Evolutionary conservation across 92 coral and sea anemone genomes (phyloP), one percentile per base, ranked within the genome.

Genomic region (Parazoanthus swiftii): DNA sequence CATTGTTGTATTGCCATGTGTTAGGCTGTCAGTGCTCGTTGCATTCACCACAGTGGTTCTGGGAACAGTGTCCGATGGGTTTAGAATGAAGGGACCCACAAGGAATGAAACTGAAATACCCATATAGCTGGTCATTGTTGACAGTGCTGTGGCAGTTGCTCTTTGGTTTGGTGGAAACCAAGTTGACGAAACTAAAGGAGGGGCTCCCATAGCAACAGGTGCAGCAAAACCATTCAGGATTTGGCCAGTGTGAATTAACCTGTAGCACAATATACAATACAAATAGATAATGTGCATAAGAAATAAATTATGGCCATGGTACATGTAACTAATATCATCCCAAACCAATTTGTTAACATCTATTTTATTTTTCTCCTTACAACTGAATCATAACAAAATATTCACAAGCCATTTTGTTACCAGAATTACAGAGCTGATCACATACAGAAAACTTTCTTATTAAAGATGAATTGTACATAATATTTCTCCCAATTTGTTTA

Each of bases 91-190:
- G n/a, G 98, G 99, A n/a, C 98, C 98, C 18, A 96, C 93, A 25
- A 90, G 92, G 90, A 96, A 96, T 1, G 98, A 93, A 2, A 93
- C 77, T 15, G 98, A 94, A 38, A 94, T 97, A 23, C 99, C 99
- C 79, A 93, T 88, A 81, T 97, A 97, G 76, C 98, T 93, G 51
- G 92, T 94, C 87, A 97, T 89, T n/a, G 98, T 93, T 20, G 97
- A 90, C 26, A 97, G 85, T 54, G 99, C 99, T 14, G 99, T 97
- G 3, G 99, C 98, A 70, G 98, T 93, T 14, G 99, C 98, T 79
- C 99, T 82, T 82, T 97, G 99, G 86, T 92, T 86, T 54, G 99
- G 99, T 39, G 99, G 99, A 85, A 97, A 97, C 99, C 99, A 97
- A 21, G 99, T 97, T 4, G 99, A 95, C 0, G 99, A 97, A 70